A percentile compares a stretch with the other conserved stretches of the same genome.
Conservation (phyloP, 2,797 vertebrate genomes). For the Typhlichthys eigenmanni region DNA sequence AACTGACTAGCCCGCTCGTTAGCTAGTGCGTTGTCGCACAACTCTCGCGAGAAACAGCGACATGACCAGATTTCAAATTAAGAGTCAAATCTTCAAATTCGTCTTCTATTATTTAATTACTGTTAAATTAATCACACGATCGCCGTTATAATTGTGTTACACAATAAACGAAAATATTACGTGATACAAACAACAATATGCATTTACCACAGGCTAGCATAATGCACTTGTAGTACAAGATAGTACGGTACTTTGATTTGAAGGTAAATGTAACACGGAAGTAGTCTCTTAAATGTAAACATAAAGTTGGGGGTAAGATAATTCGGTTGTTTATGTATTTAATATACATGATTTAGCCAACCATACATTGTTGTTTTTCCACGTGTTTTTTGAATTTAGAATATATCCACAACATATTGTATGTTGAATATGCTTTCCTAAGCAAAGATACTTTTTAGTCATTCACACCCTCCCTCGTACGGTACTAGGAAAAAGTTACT, state of each 20-base stretch:
- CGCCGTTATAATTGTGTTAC: not conserved
- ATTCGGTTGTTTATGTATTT: not conserved
- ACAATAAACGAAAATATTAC: not conserved
- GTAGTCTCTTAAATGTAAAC: conserved; percentile 18
- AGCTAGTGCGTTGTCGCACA: conserved; percentile 39
- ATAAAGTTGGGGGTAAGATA: conserved; percentile 1
- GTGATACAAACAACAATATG: rapidly evolving
- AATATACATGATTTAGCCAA: not conserved
- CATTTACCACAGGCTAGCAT: no score
- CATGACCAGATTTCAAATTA: conserved; percentile 8
- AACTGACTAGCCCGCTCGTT: conserved; percentile 59
- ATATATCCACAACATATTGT: no score
- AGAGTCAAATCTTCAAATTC: not conserved
- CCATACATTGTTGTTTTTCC: not conserved
- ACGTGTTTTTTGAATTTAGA: not conserved
- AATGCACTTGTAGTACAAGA: no score
- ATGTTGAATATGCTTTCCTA: not conserved
- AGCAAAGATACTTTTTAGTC: not conserved
- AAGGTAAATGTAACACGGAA: conserved; percentile 39
- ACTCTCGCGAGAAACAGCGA: conserved; percentile 51
- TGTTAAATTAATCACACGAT: not conserved
- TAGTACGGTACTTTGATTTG: conserved; percentile 42
- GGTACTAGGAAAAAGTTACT: not conserved
- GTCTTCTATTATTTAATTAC: not conserved
- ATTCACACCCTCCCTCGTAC: not conserved